Evolutionary conservation across 2,888 invertebrate genomes (phyloP), one percentile per base, ranked within the genome.

Genomic region (Trichogramma dendrolimi): DNA sequence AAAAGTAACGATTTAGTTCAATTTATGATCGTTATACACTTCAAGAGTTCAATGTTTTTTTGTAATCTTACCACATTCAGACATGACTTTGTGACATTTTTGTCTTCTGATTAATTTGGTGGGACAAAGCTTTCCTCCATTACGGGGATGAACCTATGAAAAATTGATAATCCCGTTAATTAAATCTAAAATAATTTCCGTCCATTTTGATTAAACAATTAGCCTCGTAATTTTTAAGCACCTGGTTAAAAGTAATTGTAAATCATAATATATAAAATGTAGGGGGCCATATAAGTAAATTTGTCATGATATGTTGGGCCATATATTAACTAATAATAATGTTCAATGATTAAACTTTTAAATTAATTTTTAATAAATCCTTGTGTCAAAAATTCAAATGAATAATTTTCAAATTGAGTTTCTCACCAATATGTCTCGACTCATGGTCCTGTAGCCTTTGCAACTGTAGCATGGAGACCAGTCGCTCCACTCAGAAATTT

Each of bases 401-500:
- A 48, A 62, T 54, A 62, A 54, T 64, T 10, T 46, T n/a, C 47
- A 43, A 52, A 39, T 41, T 8, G 14, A 46, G 27, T 6, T 6
- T 44, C 47, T 38, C 71, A 79, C 79, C 71, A 71, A 53, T 66
- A 79, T 74, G 52, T 71, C 60, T 46, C 78, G 74, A 10, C 62
- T 69, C 62, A 68, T 83, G 67, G 82, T 83, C 27, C 80, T 80
- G 69, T 84, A 84, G 43, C 85, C 86, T 65, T 86, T 85, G 77
- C 84, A 85, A 40, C 90, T 91, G 39, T 91, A 90, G 79, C 96
- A 96, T 4, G 83, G 81, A 7, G 89, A 86, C 94, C 94, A 95
- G 60, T 85, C 84, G 55, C 90, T 84, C 95, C 95, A 96, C 55
- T 86, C 84, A 1, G 91, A 86, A 71, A 91, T 81, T 70, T 86